A percentile compares a stretch with the other conserved stretches of the same genome.
Evolutionary conservation across 2,888 invertebrate species (phyloP).

Genomic region (Podabrus alpinus): DNA sequence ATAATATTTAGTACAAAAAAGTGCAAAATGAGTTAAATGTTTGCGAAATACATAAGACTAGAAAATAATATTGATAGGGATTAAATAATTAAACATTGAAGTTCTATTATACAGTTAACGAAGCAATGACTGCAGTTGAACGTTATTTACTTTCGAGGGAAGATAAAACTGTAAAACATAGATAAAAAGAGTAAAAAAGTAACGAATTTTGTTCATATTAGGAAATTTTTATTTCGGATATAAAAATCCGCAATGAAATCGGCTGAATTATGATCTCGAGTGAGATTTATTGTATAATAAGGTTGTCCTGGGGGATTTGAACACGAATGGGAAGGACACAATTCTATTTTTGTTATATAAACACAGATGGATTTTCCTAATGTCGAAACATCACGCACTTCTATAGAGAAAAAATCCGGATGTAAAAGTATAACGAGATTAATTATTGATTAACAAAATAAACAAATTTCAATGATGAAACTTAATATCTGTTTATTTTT

Average conservation of each 20-base stretch:
- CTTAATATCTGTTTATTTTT: background rate
- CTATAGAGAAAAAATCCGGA: background rate
- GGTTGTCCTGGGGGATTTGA: background rate
- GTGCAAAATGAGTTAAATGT: background rate
- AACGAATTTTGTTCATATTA: background rate
- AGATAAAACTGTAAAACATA: background rate
- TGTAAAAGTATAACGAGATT: background rate
- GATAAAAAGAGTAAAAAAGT: background rate
- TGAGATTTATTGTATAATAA: slow-evolving; percentile 18
- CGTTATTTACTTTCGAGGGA: background rate
- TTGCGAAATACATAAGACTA: background rate
- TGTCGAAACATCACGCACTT: background rate
- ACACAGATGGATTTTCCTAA: slow-evolving; percentile 1
- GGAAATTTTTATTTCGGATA: slow-evolving; percentile 1
- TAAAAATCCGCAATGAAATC: slow-evolving; percentile 8
- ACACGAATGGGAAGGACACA: background rate
- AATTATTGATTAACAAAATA: background rate
- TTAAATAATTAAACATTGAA: background rate
- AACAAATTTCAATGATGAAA: background rate
- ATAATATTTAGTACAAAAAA: too few species aligned
- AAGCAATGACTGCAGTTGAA: background rate
- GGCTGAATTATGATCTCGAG: slow-evolving; percentile 12
- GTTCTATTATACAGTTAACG: background rate
- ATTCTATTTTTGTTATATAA: slow-evolving; percentile 8
- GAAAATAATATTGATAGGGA: background rate